Evolutionary conservation across 2,888 invertebrate genomes (phyloP), one percentile per base, ranked within the genome.

Genomic region (Drosophila pegasa): DNA sequence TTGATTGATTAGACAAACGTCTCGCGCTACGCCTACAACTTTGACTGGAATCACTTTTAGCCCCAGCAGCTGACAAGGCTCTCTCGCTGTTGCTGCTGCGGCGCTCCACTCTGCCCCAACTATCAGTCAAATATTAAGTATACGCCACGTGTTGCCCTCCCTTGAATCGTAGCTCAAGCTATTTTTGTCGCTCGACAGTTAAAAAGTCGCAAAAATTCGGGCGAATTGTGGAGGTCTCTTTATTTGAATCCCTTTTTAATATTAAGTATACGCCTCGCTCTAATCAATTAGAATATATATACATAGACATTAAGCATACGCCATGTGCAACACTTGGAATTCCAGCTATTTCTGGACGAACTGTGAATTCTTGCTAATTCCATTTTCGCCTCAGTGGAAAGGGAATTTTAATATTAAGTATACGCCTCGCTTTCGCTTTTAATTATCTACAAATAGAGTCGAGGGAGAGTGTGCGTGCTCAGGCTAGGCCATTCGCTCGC

Each of bases 401-500:
- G n/a, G n/a, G n/a, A n/a, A n/a, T 16, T 5, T 1, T 6, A 6
- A 45, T 35, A 35, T 50, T 35, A 25, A 33, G 22, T 35, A 22
- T 35, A 50, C 50, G 50, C 35, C n/a, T 3, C 18, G 50, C 7
- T 16, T 25, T 3, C 18, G 50, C 7, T 16, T 25, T 18, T 27
- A 33, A 50, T 37, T 51, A 37, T 18, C 33, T 33, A 20, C 48
- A 41, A 51, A 51, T 29, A 25, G 18, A 48, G 8, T n/a, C 12
- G 35, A 16, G 47, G 27, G 31, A 41, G 48, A 14, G 9, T 52
- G 20, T 43, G 41, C 20, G 31, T 59, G 38, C 45, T 64, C 67
- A 74, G 75, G 69, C 47, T 63, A 76, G 59, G 71, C 66, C 33
- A 56, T 51, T 14, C 9, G 12, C 14, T n/a, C 38, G 20, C 22